Conservation (phyloP, 2,113 vertebrate genomes). For the Thinocorus orbignyianus region DNA sequence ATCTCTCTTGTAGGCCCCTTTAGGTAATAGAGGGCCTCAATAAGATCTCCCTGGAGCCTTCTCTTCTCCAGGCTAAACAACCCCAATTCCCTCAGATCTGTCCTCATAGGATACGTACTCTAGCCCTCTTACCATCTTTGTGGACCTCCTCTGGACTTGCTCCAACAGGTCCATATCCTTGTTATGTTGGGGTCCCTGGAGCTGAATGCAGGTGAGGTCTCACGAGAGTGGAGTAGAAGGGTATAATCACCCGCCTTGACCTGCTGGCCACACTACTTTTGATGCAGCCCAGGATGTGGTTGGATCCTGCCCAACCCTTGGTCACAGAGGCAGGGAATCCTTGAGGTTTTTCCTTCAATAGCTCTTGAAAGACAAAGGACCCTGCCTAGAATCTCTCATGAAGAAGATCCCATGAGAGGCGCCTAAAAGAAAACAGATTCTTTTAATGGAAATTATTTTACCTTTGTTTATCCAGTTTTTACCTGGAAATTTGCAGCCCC, state of each 20-base stretch:
- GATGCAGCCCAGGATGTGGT: background rate
- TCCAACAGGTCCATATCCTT: background rate
- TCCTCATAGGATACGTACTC: background rate
- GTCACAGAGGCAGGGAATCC: background rate
- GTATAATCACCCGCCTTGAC: background rate
- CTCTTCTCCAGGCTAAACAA: background rate
- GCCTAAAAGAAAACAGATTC: background rate
- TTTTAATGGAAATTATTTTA: background rate
- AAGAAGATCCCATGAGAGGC: background rate
- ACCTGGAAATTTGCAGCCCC: background rate
- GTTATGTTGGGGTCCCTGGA: background rate
- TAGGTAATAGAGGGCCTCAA: background rate
- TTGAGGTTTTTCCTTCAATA: background rate
- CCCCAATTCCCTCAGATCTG: background rate
- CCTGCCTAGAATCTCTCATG: background rate
- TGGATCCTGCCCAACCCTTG: background rate
- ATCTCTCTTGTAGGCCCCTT: background rate
- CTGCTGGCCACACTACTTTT: background rate
- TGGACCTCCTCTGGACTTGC: background rate
- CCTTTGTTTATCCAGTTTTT: background rate
- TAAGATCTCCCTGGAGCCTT: background rate
- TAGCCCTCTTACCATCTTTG: background rate
- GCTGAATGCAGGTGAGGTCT: background rate
- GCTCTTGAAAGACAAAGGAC: background rate
- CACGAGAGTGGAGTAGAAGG: background rate